These are phyloP conservation scores for Saguinus imperator DNA, from an alignment of 2,113 vertebrate genomes.

Conservation along the genomic window DNA sequence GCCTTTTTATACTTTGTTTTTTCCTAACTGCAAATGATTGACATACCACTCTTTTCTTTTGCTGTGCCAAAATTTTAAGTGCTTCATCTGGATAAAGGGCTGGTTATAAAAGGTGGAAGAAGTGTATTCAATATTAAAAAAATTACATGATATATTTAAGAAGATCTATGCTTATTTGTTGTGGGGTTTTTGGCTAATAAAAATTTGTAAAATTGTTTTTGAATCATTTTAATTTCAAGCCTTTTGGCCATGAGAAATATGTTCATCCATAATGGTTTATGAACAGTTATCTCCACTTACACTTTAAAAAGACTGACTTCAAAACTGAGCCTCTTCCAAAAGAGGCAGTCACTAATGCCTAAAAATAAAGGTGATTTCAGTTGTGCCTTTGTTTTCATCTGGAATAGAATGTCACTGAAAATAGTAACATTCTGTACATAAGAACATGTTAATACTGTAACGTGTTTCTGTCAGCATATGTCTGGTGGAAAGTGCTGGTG, in stretches of 20 bases:
- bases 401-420: background rate
- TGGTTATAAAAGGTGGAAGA: background rate
- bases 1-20: background rate
- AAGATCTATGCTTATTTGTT: background rate
- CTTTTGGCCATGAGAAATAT: slow-evolving; percentile 9
- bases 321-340: slow-evolving; percentile 41
- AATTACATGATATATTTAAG: slow-evolving; percentile 27
- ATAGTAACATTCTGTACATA: slow-evolving; percentile 8
- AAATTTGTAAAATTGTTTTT: background rate
- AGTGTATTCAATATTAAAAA: background rate
- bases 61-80: background rate
- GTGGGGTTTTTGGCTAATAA: background rate
- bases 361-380: slow-evolving; percentile 60
- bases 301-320: slow-evolving; percentile 7
- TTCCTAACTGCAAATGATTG: background rate
- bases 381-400: slow-evolving; percentile 56
- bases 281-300: background rate
- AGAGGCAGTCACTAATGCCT: slow-evolving; percentile 36
- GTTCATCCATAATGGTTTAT: background rate
- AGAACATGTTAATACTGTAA: slow-evolving; percentile 21
- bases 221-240: slow-evolving; percentile 21
- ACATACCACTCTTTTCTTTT: background rate
- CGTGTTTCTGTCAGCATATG: background rate
- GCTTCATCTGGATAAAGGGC: background rate
- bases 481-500: background rate